These are phyloP conservation scores for Brachyhypopomus occidentalis DNA, from an alignment of 2,113 vertebrate genomes.

Conservation along the genomic window DNA sequence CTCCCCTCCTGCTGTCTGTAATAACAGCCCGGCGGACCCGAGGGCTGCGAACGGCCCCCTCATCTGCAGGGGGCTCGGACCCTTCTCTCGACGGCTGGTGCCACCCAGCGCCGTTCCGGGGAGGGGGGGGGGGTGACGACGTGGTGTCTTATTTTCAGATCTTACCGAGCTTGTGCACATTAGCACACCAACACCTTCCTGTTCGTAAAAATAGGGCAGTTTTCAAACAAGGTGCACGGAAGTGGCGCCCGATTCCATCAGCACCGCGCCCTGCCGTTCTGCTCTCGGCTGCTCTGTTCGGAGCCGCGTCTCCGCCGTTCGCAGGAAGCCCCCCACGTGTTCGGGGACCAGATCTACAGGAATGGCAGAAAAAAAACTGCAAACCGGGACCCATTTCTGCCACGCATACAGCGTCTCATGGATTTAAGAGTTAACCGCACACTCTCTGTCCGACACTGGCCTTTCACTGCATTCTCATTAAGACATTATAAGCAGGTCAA, in stretches of 20 bases:
- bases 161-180: background rate
- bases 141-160: background rate
- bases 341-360: background rate
- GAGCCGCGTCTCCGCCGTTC: background rate
- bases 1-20: background rate
- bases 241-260: background rate
- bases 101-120: too few relatives aligned
- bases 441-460: background rate
- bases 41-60: background rate
- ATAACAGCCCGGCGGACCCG: background rate
- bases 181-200: background rate
- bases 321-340: background rate
- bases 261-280: background rate
- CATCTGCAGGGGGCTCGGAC: background rate
- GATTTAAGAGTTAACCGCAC: conserved; percentile 6
- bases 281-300: background rate
- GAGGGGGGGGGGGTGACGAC: too few relatives aligned
- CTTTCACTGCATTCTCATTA: conserved; percentile 2
- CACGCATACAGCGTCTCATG: conserved; percentile 17
- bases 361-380: background rate
- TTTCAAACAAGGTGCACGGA: background rate
- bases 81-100: background rate
- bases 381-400: conserved; percentile 12
- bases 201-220: background rate
- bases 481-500: conserved; percentile 28